phyloP scores from a whole-genome alignment of 2,113 vertebrate genomes.

The Colinus virginianus region DNA sequence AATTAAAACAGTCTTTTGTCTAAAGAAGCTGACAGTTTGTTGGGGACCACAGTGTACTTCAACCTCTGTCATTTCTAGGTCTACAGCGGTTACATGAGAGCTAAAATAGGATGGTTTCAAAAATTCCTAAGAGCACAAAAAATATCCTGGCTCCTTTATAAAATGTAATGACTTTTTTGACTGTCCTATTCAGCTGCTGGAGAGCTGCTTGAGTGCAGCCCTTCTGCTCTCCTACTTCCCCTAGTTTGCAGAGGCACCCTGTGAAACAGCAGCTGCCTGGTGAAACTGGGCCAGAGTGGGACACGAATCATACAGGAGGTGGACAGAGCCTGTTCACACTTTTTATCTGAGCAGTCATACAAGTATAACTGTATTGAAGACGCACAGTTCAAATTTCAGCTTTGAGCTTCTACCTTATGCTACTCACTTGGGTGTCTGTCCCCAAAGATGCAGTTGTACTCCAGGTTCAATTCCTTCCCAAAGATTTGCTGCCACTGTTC shows the following conservation, averaged over 20 bases:
- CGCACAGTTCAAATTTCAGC: not conserved
- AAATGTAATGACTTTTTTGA: not conserved
- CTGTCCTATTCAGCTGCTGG: not conserved
- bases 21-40: not conserved
- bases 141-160: not conserved
- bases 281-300: not conserved
- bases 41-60: not conserved
- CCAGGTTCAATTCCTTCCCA: not conserved
- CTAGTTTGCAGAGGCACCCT: not conserved
- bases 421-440: not conserved
- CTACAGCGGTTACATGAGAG: not conserved
- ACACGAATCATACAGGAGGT: rapidly evolving
- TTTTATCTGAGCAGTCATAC: not conserved
- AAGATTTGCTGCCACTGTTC: not conserved
- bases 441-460: not conserved
- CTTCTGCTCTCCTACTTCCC: not conserved
- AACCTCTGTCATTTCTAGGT: rapidly evolving
- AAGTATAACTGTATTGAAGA: not conserved
- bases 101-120: not conserved
- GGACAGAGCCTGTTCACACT: not conserved
- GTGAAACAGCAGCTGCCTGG: not conserved
- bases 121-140: not conserved
- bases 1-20: not conserved
- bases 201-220: not conserved
- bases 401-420: not conserved